Conservation (phyloP, 2,113 vertebrate genomes). For the Odobenus rosmarus region DNA sequence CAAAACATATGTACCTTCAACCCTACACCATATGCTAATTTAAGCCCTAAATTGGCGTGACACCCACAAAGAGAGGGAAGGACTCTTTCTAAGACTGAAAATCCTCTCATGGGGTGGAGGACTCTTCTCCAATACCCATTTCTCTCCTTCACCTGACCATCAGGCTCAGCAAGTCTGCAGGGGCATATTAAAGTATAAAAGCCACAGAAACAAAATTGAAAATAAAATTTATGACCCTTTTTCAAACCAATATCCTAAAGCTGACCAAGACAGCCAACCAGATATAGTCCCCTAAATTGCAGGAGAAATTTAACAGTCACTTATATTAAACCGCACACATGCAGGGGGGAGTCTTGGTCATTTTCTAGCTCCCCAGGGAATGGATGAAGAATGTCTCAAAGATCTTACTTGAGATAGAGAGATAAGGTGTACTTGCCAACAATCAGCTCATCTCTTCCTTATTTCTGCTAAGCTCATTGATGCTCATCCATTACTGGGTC, state of each 20-base stretch:
- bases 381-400: constrained; percentile 57
- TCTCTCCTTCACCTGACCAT: constrained; percentile 7
- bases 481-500: neutral
- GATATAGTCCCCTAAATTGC: constrained; percentile 54
- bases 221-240: constrained; percentile 77
- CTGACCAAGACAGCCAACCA: constrained; percentile 63
- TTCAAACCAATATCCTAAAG: constrained; percentile 76
- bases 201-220: constrained; percentile 78
- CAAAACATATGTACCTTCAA: neutral
- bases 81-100: neutral
- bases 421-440: neutral
- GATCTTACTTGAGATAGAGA: constrained; percentile 4
- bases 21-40: neutral
- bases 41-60: neutral
- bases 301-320: constrained; percentile 65
- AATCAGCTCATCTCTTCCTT: neutral
- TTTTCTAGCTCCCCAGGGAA: constrained; percentile 59
- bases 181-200: constrained; percentile 61
- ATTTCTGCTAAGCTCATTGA: constrained; percentile 15
- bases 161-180: constrained; percentile 1
- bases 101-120: neutral
- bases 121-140: neutral
- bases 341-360: neutral
- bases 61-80: neutral
- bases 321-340: constrained; percentile 45